phyloP scores from a whole-genome alignment of 2,797 vertebrate genomes.

The Cirrhinus molitorella region DNA sequence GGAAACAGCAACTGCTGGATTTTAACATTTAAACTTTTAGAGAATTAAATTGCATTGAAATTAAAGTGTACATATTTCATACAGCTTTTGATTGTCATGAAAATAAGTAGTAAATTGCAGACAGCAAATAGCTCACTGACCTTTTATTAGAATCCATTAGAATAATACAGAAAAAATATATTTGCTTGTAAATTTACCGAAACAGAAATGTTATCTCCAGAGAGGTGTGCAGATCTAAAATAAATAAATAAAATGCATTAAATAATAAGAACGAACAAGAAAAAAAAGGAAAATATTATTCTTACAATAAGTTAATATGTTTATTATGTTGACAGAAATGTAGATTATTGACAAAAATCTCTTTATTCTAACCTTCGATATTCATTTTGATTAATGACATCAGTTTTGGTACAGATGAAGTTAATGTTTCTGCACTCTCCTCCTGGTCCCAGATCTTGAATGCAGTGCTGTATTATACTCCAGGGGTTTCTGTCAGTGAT shows the following conservation, averaged over 20 bases:
- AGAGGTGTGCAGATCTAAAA: neutral
- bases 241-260: neutral
- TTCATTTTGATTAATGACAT: neutral
- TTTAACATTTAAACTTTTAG: no score
- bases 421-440: neutral
- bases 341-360: neutral
- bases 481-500: neutral
- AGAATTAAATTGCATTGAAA: no score
- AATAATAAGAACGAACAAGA: neutral
- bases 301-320: neutral
- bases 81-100: no score
- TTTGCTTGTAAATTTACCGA: neutral
- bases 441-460: neutral
- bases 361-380: neutral
- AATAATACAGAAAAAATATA: neutral
- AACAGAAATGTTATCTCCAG: neutral
- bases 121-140: neutral
- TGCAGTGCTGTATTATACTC: neutral
- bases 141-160: neutral
- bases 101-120: neutral
- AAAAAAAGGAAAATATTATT: no score
- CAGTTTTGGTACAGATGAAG: neutral
- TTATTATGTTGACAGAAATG: neutral
- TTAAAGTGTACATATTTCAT: no score
- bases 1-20: no score